phyloP scores from a whole-genome alignment of 2,113 vertebrate genomes.

The Microcebus tavaratra region DNA sequence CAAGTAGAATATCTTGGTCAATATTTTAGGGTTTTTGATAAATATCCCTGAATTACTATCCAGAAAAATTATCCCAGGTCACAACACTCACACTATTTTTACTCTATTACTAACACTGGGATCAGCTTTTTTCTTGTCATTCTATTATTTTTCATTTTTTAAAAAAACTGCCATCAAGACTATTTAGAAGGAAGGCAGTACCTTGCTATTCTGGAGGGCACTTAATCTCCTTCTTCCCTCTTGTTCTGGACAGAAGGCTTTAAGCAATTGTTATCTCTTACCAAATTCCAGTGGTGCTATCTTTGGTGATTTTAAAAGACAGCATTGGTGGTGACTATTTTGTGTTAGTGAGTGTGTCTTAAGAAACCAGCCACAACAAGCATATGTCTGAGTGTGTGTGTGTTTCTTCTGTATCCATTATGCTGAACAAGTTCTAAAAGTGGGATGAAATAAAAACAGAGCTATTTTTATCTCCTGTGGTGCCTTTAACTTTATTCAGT shows the following conservation, averaged over 20 bases:
- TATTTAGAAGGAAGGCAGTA: neutral
- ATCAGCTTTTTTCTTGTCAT: neutral
- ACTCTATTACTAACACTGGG: neutral
- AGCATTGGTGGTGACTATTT: neutral
- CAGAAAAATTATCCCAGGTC: neutral
- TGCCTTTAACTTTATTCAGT: constrained; percentile 1
- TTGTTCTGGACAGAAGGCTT: neutral
- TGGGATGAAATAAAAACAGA: constrained; percentile 26
- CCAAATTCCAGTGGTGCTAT: neutral
- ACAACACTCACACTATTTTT: neutral
- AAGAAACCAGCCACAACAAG: neutral
- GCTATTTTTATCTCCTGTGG: neutral
- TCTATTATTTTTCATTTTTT: constrained; percentile 11
- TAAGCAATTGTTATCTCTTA: neutral
- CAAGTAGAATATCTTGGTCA: neutral
- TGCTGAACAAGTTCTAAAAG: neutral
- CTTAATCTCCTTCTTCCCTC: neutral
- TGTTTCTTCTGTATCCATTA: neutral
- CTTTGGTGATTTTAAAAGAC: neutral
- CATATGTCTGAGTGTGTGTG: neutral
- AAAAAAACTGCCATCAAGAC: neutral
- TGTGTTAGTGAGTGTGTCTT: neutral
- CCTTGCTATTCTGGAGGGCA: neutral
- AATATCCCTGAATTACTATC: neutral
- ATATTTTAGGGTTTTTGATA: neutral